Evolutionary conservation across 1,140 invertebrate genomes (phyloP).

Genomic region (Gryon sp.): DNA sequence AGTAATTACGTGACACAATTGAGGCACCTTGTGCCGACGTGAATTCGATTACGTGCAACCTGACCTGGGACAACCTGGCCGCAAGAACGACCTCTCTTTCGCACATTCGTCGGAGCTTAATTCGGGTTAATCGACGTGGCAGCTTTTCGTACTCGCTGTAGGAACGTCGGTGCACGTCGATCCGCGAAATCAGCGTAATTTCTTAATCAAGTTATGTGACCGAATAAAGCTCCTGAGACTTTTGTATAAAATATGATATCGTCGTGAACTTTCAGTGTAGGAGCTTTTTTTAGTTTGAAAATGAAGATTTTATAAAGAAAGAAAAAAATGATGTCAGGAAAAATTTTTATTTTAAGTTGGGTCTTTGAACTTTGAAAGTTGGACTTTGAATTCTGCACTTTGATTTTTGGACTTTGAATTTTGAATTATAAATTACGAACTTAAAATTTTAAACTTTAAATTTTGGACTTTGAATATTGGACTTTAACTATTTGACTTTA

Average conservation of each 20-base stretch:
- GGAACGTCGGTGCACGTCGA: constrained; percentile 44
- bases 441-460: too few relatives aligned
- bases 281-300: too few relatives aligned
- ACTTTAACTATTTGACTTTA: too few relatives aligned
- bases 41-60: constrained; percentile 60
- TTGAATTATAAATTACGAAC: too few relatives aligned
- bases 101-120: constrained; percentile 66
- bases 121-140: constrained; percentile 69
- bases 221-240: constrained; percentile 28
- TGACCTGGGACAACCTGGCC: constrained; percentile 59
- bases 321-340: too few relatives aligned
- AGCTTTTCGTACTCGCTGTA: constrained; percentile 28
- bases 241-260: constrained; percentile 55
- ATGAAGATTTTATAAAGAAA: too few relatives aligned
- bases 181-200: constrained; percentile 54
- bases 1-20: constrained; percentile 58
- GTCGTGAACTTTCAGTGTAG: too few relatives aligned
- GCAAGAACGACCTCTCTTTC: constrained; percentile 49
- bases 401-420: too few relatives aligned
- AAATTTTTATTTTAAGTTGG: too few relatives aligned
- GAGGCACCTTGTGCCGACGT: constrained; percentile 53
- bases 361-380: too few relatives aligned
- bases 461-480: too few relatives aligned
- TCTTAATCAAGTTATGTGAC: constrained; percentile 45
- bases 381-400: too few relatives aligned